Conservation (phyloP, 1,140 invertebrate species). For the Pseudobourletiella spinata region DNA sequence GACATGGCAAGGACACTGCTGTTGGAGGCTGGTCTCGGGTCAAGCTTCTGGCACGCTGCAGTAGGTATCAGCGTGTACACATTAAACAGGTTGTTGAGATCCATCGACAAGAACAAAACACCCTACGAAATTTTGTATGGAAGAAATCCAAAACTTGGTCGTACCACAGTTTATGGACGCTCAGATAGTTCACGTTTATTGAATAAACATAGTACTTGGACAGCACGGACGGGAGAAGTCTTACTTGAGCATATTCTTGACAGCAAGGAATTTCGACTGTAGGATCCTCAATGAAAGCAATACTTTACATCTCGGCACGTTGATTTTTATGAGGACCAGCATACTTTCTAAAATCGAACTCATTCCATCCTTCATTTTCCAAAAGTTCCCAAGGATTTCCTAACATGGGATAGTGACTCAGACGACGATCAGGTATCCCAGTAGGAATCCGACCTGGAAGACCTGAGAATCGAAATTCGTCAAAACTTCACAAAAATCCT, state of each 20-base stretch:
- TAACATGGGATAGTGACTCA: background rate
- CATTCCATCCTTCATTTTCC: too few relatives aligned
- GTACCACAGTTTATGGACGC: conserved; percentile 15
- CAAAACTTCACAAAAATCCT: too few relatives aligned
- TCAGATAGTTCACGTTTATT: conserved; percentile 21
- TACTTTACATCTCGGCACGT: background rate
- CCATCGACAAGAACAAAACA: conserved; percentile 13
- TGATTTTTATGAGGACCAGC: conserved; percentile 8
- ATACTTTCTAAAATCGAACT: too few relatives aligned
- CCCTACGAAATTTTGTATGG: conserved; percentile 17
- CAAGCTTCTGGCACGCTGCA: conserved; percentile 9
- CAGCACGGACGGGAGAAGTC: conserved; percentile 12
- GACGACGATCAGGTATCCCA: background rate
- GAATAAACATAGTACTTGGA: conserved; percentile 23
- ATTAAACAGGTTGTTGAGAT: conserved; percentile 2
- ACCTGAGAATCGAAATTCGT: background rate
- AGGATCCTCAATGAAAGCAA: background rate
- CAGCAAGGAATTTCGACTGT: background rate
- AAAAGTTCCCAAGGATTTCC: background rate
- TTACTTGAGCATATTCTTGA: conserved; percentile 2
- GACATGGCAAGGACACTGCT: conserved; percentile 2
- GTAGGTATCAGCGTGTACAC: background rate
- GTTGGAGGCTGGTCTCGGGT: background rate
- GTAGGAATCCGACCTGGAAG: too few relatives aligned
- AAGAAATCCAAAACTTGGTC: conserved; percentile 9